Evolutionary conservation across 2,113 vertebrate genomes (phyloP).

Genomic region (Emydocephalus ijimae): DNA sequence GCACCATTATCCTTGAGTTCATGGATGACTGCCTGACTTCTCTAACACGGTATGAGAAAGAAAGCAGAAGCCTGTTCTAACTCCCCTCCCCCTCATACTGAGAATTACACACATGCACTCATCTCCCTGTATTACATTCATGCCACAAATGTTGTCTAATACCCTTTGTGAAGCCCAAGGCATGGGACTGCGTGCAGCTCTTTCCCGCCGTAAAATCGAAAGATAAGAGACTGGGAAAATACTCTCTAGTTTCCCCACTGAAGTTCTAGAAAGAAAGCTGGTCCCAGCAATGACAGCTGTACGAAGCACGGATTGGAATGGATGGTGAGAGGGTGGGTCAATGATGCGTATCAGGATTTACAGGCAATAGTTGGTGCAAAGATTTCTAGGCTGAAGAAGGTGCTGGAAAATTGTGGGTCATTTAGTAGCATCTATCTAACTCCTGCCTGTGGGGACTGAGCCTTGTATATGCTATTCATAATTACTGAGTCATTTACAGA

Average conservation of each 20-base stretch:
- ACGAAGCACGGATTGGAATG: background rate
- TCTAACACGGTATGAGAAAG: background rate
- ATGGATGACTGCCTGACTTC: background rate
- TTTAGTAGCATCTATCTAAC: background rate
- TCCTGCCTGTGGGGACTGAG: background rate
- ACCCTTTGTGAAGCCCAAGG: background rate
- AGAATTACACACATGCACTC: background rate
- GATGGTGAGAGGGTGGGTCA: background rate
- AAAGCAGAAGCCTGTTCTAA: background rate
- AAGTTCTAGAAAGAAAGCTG: background rate
- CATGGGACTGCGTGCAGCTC: background rate
- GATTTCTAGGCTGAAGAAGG: background rate
- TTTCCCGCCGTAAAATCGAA: background rate
- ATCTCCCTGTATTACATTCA: background rate
- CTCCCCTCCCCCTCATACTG: background rate
- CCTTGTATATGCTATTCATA: background rate
- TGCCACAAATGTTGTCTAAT: background rate
- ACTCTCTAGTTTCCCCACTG: background rate
- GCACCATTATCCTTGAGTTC: background rate
- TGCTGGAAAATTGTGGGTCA: background rate
- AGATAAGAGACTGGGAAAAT: background rate
- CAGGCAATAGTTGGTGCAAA: background rate
- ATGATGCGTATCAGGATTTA: background rate
- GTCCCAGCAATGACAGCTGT: background rate
- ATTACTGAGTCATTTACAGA: constrained; percentile 2